phyloP scores from a whole-genome alignment of 2,797 vertebrate species.

The Philypnodon macrostomus region DNA sequence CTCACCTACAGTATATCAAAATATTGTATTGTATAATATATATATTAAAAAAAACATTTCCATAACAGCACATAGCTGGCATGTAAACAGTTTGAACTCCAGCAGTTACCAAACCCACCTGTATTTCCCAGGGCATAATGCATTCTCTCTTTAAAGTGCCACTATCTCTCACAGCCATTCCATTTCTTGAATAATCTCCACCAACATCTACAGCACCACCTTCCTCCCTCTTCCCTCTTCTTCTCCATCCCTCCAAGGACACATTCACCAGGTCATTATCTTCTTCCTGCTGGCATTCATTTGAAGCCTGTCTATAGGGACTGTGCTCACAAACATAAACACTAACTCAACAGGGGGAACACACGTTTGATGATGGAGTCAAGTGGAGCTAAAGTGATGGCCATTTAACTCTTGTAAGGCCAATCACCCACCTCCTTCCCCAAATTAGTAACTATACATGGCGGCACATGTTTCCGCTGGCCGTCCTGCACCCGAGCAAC shows the following conservation, averaged over 20 bases:
- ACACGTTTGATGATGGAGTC: slow-evolving; percentile 27
- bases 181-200: slow-evolving; percentile 40
- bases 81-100: too few species aligned
- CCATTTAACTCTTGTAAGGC: slow-evolving; percentile 10
- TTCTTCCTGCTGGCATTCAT: slow-evolving; percentile 38
- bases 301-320: slow-evolving; percentile 28
- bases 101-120: slow-evolving; percentile 18
- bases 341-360: slow-evolving; percentile 14
- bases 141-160: slow-evolving; percentile 4
- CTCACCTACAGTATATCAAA: too few species aligned
- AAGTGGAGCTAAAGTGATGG: slow-evolving; percentile 20
- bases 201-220: slow-evolving; percentile 24
- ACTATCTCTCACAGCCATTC: slow-evolving; percentile 16
- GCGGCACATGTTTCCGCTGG: slow-evolving; percentile 13
- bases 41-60: too few species aligned
- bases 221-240: slow-evolving; percentile 30
- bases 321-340: slow-evolving; percentile 22
- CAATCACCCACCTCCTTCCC: too few species aligned
- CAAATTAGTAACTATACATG: too few species aligned
- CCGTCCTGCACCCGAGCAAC: slow-evolving; percentile 25
- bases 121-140: slow-evolving; percentile 7
- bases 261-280: slow-evolving; percentile 45
- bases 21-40: too few species aligned
- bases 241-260: slow-evolving; percentile 53
- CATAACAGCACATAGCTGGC: too few species aligned